These are phyloP conservation scores for Siniperca obscura DNA, from an alignment of 2,797 vertebrate genomes.

Conservation along the genomic window DNA sequence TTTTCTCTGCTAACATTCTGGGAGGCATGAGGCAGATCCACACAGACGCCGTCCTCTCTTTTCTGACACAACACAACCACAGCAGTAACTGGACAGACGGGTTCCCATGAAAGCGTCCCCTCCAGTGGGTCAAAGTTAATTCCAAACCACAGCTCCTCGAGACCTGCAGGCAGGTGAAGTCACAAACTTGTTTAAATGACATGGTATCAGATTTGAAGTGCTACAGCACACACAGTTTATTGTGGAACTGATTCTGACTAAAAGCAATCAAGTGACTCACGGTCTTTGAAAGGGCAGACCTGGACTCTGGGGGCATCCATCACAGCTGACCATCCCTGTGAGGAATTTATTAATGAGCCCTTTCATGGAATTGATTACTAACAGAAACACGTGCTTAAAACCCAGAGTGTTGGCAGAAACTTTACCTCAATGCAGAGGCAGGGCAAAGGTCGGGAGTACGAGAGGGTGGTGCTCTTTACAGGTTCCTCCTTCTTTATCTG, in stretches of 20 bases:
- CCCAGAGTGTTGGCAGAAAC: neutral
- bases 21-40: slow-evolving; percentile 71
- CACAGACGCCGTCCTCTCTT: slow-evolving; percentile 54
- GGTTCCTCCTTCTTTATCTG: slow-evolving; percentile 87
- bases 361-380: neutral
- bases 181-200: neutral
- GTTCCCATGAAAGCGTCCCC: slow-evolving; percentile 78
- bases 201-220: neutral
- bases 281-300: slow-evolving; percentile 91
- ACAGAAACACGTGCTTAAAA: neutral
- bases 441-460: slow-evolving; percentile 81
- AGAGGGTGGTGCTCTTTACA: slow-evolving; percentile 73
- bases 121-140: slow-evolving; percentile 78
- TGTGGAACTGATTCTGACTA: rapidly evolving
- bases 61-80: slow-evolving; percentile 73
- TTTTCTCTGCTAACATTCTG: slow-evolving; percentile 68
- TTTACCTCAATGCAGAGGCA: slow-evolving; percentile 93
- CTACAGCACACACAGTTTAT: rapidly evolving
- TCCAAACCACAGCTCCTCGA: slow-evolving; percentile 83
- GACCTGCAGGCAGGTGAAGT: slow-evolving; percentile 52
- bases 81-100: slow-evolving; percentile 72
- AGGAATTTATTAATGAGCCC: slow-evolving; percentile 7
- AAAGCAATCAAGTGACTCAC: slow-evolving; percentile 77
- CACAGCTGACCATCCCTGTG: slow-evolving; percentile 89
- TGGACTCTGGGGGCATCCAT: slow-evolving; percentile 89